These are phyloP conservation scores for Oryzias sinensis DNA, from an alignment of 2,797 vertebrate genomes.

Conservation along the genomic window DNA sequence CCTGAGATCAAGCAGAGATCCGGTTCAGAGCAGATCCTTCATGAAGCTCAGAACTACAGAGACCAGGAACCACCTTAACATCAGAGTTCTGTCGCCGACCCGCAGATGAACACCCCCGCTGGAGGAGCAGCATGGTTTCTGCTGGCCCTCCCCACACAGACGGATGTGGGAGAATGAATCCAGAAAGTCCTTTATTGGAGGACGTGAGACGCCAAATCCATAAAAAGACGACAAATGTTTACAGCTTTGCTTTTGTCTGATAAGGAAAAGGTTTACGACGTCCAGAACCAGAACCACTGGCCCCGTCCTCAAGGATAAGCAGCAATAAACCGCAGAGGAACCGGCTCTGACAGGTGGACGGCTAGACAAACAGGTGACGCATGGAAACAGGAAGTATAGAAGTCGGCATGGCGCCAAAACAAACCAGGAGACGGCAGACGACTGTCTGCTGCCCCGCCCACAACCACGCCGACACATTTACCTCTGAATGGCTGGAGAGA, in stretches of 20 bases:
- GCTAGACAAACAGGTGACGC: conserved; percentile 49
- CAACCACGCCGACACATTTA: conserved; percentile 46
- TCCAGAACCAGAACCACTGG: not conserved
- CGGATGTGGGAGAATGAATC: conserved; percentile 62
- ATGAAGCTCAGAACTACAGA: too few relatives aligned
- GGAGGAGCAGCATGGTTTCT: not conserved
- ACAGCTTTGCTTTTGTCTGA: too few relatives aligned
- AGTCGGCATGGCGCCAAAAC: conserved; percentile 32
- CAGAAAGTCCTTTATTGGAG: conserved; percentile 68
- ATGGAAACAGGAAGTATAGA: conserved; percentile 29
- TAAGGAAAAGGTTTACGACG: too few relatives aligned
- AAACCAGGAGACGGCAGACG: conserved; percentile 46
- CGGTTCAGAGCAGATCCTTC: too few relatives aligned
- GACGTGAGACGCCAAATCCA: conserved; percentile 64
- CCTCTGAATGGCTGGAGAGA: conserved; percentile 58
- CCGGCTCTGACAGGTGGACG: conserved; percentile 54
- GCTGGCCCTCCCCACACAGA: conserved; percentile 11
- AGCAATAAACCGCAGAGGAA: conserved; percentile 15
- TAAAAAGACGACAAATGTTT: conserved; percentile 52
- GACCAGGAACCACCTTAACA: too few relatives aligned
- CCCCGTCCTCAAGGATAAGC: conserved; percentile 21
- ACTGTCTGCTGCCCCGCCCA: conserved; percentile 30
- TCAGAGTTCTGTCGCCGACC: too few relatives aligned
- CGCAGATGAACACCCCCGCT: not conserved
- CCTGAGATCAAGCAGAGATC: too few relatives aligned